Conservation (phyloP, 2,797 vertebrate genomes). For the Neosilurus mollespiculum region DNA sequence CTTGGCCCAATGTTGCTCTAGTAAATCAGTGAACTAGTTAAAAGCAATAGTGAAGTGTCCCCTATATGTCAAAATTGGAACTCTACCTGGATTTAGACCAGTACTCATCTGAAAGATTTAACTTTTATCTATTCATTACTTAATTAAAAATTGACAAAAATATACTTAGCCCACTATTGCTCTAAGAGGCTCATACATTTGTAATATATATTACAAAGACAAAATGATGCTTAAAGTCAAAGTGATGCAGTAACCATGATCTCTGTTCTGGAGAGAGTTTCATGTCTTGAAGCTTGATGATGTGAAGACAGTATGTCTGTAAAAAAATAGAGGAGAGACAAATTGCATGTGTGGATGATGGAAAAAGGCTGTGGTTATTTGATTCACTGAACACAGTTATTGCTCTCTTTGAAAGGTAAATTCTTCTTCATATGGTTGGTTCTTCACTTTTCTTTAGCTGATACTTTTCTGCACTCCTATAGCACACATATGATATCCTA, state of each 20-base stretch:
- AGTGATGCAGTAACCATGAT: not conserved
- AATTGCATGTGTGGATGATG: not conserved
- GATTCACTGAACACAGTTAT: not conserved
- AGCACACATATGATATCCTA: no score
- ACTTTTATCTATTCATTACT: no score
- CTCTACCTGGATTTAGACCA: no score
- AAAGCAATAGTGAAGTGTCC: no score
- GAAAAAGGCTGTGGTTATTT: not conserved
- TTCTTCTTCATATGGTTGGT: not conserved
- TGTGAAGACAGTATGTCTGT: not conserved
- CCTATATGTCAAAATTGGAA: no score
- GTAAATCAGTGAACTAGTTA: no score
- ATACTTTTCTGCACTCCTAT: not conserved
- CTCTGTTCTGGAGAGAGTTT: not conserved
- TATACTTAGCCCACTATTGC: no score
- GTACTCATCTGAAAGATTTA: no score
- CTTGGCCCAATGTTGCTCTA: no score
- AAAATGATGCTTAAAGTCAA: not conserved
- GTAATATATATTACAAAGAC: no score
- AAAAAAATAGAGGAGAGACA: not conserved
- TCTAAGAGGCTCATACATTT: no score
- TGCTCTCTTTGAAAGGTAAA: slow-evolving; percentile 1
- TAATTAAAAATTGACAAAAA: no score
- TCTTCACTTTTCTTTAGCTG: not conserved
- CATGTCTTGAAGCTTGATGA: not conserved